Conservation (phyloP, 2,797 vertebrate species). For the Pseudochirops cupreus region DNA sequence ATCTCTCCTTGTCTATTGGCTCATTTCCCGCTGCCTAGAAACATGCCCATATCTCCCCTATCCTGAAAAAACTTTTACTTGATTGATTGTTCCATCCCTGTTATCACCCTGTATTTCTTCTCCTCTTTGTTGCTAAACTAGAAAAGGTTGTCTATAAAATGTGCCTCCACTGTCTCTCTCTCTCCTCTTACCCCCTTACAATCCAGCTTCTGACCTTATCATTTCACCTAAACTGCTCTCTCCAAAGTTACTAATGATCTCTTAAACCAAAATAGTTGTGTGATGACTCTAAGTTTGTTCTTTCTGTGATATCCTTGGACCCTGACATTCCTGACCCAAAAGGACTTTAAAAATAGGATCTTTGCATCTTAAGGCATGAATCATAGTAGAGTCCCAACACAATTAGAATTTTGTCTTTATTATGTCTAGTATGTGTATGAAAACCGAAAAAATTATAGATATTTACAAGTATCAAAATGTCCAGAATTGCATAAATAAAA, state of each 20-base stretch:
- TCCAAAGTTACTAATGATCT: neutral
- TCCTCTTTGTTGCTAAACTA: neutral
- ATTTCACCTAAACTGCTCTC: neutral
- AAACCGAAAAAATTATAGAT: no score
- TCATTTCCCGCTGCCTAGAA: neutral
- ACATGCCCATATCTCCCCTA: neutral
- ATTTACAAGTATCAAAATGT: no score
- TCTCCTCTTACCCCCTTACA: neutral
- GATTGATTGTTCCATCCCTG: neutral
- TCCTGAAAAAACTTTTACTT: neutral
- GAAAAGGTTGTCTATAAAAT: neutral
- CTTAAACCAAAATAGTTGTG: neutral
- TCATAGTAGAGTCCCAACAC: neutral
- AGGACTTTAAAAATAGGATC: neutral
- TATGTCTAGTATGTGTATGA: neutral
- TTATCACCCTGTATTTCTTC: neutral
- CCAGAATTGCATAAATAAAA: no score
- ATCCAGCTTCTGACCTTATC: neutral
- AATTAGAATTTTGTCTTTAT: neutral
- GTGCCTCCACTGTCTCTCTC: neutral
- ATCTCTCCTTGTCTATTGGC: neutral
- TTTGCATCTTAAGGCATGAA: neutral
- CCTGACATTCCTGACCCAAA: neutral
- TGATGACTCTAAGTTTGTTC: neutral
- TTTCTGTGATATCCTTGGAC: neutral